Base-by-base conservation (phyloP, 1,140 invertebrate genomes). In the Dinothrombium tinctorium region DNA sequence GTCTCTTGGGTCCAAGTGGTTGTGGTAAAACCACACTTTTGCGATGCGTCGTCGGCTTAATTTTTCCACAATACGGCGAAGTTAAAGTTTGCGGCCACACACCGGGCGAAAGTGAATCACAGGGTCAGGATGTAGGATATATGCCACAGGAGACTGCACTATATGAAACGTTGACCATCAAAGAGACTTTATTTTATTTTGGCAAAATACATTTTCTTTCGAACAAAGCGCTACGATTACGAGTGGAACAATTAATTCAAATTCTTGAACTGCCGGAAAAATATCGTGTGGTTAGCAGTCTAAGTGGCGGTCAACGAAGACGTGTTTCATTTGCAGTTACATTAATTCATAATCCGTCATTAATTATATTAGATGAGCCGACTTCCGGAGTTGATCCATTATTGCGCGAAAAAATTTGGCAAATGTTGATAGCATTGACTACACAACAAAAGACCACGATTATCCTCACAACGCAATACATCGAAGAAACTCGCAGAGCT, bases 301-400 rank as follows among this genome's bases (percentile, higher is more conserved):
- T 45, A 6, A 42, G 83, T 61, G 86, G 86, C 50, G 84, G 86
- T 21, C 83, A 90, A 59, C 80, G 87, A 53, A 66, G 86, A 28
- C 67, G 84, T 46, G 81, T 89, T 0, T 87, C 81, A 4, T 84
- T 94, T 52, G 82, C 83, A 1, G 76, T 83, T 17, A 84, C 84
- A 2, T 61, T 92, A 4, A 74, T 92, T 65, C 82, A 90, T 51
- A 9, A 25, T 14, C 41, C 44, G 8, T n/a, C 14, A 4, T 25
- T 46, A 7, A 6, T 44, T 12, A 57, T 61, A 20, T 48, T 61
- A 41, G 37, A 32, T 46, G 47, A 41, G 33, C 22, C 26, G n/a
- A 90, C 39, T 20, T 20, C 31, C n/a, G 39, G 39, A n/a, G 39
- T 40, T 3, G 39, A 40, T 33, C 39, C 39, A 0, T 58, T 86